phyloP scores from a whole-genome alignment of 2,113 vertebrate genomes.

The Marmota flaviventris region DNA sequence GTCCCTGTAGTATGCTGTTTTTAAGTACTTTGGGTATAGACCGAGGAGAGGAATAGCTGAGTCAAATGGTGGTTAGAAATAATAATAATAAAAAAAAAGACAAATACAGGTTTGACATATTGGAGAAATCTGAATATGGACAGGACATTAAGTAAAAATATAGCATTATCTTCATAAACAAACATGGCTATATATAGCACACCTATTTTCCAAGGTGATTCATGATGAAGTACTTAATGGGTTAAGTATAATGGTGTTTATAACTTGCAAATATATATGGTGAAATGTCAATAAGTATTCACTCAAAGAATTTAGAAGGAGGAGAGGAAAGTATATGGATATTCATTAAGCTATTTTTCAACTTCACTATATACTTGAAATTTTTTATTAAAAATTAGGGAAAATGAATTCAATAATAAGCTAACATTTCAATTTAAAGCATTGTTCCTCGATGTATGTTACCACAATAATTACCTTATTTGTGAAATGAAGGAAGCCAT shows the following conservation, averaged over 20 bases:
- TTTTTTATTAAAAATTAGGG: neutral
- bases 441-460: neutral
- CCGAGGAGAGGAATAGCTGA: too few species aligned
- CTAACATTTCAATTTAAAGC: constrained; percentile 30
- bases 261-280: neutral
- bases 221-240: neutral
- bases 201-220: neutral
- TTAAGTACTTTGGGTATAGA: too few species aligned
- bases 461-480: neutral
- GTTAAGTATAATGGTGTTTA: constrained; percentile 7
- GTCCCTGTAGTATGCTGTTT: too few species aligned
- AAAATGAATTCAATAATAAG: neutral
- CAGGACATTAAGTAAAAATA: neutral
- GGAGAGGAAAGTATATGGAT: neutral
- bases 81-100: neutral
- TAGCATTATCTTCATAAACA: constrained; percentile 11
- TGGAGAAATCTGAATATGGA: neutral
- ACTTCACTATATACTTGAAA: neutral
- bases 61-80: neutral
- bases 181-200: neutral
- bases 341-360: neutral
- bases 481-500: neutral
- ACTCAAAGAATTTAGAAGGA: neutral
- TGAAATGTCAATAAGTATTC: neutral
- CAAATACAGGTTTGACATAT: neutral